Conservation (phyloP, 2,888 invertebrate genomes). For the Agriotes lineatus region DNA sequence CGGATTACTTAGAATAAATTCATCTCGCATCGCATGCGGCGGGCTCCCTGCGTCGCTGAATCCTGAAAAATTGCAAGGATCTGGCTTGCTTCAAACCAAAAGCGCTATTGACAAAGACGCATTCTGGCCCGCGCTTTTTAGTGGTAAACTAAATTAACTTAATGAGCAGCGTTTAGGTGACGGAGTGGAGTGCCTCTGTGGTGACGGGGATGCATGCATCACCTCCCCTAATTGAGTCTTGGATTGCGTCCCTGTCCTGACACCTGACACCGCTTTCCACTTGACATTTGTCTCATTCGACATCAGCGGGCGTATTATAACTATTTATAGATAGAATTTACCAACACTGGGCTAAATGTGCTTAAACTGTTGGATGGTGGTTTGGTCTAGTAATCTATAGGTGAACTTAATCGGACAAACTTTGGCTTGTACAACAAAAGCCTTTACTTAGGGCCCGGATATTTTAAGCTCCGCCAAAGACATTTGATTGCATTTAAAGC, state of each 20-base stretch:
- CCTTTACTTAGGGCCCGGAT: too few relatives aligned
- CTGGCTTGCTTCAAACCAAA: conserved; percentile 49
- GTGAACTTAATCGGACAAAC: too few relatives aligned
- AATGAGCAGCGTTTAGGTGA: conserved; percentile 60
- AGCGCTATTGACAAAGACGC: conserved; percentile 54
- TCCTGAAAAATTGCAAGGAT: conserved; percentile 14
- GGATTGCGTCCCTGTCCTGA: conserved; percentile 57
- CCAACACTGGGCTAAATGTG: too few relatives aligned
- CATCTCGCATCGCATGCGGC: too few relatives aligned
- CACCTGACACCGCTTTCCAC: conserved; percentile 63
- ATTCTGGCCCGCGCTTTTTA: conserved; percentile 52
- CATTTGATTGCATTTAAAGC: too few relatives aligned
- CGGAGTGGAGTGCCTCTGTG: conserved; percentile 61
- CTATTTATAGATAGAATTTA: too few relatives aligned
- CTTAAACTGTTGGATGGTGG: too few relatives aligned
- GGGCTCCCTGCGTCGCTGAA: too few relatives aligned
- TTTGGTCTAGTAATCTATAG: too few relatives aligned
- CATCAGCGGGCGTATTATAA: conserved; percentile 17
- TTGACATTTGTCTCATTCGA: conserved; percentile 59
- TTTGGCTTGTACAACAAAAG: too few relatives aligned
- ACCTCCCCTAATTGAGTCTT: conserved; percentile 60
- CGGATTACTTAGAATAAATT: too few relatives aligned
- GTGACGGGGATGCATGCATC: conserved; percentile 59
- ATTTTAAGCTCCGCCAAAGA: too few relatives aligned
- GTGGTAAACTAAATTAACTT: conserved; percentile 55